Evolutionary conservation across 92 coral and sea anemone genomes (phyloP).

Genomic region (Virgularia gustaviana): DNA sequence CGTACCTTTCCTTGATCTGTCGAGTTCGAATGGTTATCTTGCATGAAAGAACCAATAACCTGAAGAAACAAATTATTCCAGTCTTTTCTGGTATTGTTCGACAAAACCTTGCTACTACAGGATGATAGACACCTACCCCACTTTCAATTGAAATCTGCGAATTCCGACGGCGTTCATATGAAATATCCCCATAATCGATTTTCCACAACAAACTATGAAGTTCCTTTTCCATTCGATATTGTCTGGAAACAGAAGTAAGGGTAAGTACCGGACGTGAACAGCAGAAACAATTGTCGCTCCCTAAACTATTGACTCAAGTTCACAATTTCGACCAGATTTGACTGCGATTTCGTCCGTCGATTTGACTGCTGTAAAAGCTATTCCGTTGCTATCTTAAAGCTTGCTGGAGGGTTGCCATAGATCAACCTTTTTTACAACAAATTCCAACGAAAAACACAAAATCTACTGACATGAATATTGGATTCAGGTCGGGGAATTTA

Average conservation of each 20-base stretch:
- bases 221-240: slow-evolving; percentile 67
- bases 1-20: slow-evolving; percentile 35
- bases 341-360: background rate
- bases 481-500: too few species aligned
- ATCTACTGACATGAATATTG: too few species aligned
- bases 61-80: slow-evolving; percentile 4
- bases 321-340: background rate
- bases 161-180: slow-evolving; percentile 53
- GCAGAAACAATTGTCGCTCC: background rate
- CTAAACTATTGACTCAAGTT: background rate
- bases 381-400: too few species aligned
- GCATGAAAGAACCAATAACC: slow-evolving; percentile 36
- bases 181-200: slow-evolving; percentile 64
- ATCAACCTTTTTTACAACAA: too few species aligned
- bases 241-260: slow-evolving; percentile 40
- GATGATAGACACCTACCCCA: slow-evolving; percentile 17
- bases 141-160: slow-evolving; percentile 63
- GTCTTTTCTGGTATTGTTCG: too few species aligned
- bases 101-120: too few species aligned
- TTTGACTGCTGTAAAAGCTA: too few species aligned
- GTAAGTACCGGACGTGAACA: background rate
- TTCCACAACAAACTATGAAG: slow-evolving; percentile 74
- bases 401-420: too few species aligned
- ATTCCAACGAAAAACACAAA: too few species aligned
- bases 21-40: slow-evolving; percentile 32